Evolutionary conservation across 23 tunicate genomes (phyloP), one percentile per base, ranked within the genome.

Genomic region (Halocynthia roretzi): DNA sequence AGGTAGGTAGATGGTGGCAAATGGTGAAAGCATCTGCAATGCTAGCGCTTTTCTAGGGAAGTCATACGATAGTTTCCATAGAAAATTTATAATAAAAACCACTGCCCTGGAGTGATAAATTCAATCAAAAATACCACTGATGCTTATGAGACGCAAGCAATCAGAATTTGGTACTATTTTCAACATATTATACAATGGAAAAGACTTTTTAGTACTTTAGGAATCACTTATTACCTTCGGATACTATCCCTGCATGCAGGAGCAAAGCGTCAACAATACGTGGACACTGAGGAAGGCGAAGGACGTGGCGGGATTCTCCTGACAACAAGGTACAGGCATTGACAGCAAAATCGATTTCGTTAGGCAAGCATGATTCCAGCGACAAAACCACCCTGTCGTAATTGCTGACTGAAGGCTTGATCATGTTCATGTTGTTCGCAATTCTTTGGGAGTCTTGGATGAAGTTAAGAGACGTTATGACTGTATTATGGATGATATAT

Each of bases 271-370:
- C 96, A 18, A 94, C 76, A 9, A 94, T 76, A 61, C 86, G 92
- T 54, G 90, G 92, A 55, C 96, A 88, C 4, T 81, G 78, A 18
- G 89, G 83, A 67, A 94, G 96, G 44, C 87, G 65, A 8, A 94
- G 77, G 7, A 88, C 95, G 78, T 88, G 95, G 51, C 90, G 62
- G 17, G 96, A 88, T 62, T 88, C 90, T 12, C 90, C 94, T 52
- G 94, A 88, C 69, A 94, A 75, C 9, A 94, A 79, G 0, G 99
- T 94, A 75, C 98, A 92, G 7, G 98, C 98, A 67, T 94, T 94
- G 72, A 94, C 83, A 7, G 94, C 95, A 77, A 94, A 94, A 64
- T 94, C 94, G 31, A 94, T 86, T 72, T 94, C 99, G 67, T 94
- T 94, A 8, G 99, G 99, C 12, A 94, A 77, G 60, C 99, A 90